Conservation (phyloP, 2,797 vertebrate species). For the Pseudopleuronectes americanus region DNA sequence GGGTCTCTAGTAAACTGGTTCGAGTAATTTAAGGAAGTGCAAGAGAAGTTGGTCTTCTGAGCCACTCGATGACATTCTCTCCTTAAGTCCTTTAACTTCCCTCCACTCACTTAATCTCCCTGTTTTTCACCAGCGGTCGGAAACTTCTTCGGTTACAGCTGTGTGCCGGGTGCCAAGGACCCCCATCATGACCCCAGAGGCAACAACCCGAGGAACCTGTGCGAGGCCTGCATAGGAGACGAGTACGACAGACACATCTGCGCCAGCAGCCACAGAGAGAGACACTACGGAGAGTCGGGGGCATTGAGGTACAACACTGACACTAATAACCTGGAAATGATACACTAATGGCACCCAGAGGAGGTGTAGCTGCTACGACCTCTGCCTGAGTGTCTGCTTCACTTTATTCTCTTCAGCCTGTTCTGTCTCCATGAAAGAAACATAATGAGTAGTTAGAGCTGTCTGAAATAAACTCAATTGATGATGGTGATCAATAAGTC, state of each 20-base stretch:
- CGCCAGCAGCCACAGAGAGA: constrained; percentile 82
- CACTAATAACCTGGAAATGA: constrained; percentile 15
- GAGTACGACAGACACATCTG: constrained; percentile 87
- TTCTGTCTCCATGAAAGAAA: constrained; percentile 17
- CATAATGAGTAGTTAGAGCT: constrained; percentile 6
- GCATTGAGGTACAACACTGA: constrained; percentile 81
- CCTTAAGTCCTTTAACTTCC: neutral
- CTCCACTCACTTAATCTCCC: neutral
- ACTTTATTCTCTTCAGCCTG: constrained; percentile 5
- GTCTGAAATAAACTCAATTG: constrained; percentile 1
- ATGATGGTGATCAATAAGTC: constrained; percentile 7
- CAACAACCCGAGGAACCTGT: constrained; percentile 87
- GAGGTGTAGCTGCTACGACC: neutral
- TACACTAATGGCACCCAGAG: constrained; percentile 16
- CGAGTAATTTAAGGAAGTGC: neutral
- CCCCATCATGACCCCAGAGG: constrained; percentile 83
- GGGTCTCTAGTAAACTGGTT: too few relatives aligned
- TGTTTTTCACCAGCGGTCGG: constrained; percentile 75
- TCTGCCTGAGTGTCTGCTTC: constrained; percentile 5
- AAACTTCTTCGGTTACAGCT: constrained; percentile 88
- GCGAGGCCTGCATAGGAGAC: constrained; percentile 87
- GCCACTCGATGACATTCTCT: neutral
- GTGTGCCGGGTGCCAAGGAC: constrained; percentile 85
- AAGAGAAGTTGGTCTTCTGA: neutral
- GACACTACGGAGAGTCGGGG: constrained; percentile 85